Conservation (phyloP, 1,140 invertebrate genomes). For the Drosophila setifemur region DNA sequence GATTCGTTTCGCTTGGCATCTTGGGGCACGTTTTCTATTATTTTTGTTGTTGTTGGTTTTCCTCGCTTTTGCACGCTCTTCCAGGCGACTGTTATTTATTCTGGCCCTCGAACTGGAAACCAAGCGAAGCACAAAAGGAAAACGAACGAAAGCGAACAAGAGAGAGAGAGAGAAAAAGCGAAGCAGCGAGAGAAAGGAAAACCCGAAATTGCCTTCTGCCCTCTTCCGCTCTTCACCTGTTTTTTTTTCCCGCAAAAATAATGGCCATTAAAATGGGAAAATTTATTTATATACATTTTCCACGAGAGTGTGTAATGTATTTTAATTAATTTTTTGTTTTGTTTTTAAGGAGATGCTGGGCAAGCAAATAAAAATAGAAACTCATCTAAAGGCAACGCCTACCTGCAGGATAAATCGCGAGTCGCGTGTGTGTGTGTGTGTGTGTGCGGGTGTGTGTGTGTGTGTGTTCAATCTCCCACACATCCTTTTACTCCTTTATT, state of each 20-base stretch:
- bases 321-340: too few species aligned
- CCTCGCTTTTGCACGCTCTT: conserved; percentile 27
- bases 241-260: neutral
- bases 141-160: neutral
- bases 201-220: neutral
- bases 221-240: too few species aligned
- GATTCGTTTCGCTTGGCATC: conserved; percentile 9
- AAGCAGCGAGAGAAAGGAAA: neutral
- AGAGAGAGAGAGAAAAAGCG: neutral
- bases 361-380: too few species aligned
- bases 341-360: too few species aligned
- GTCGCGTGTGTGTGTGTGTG: neutral
- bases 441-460: neutral
- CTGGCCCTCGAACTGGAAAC: conserved; percentile 37
- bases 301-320: too few species aligned
- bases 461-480: neutral
- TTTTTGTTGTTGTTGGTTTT: conserved; percentile 13
- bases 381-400: too few species aligned
- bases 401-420: neutral
- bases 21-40: conserved; percentile 14
- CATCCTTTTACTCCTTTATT: neutral
- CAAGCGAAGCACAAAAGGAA: conserved; percentile 4
- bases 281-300: conserved; percentile 12
- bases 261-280: too few species aligned
- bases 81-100: conserved; percentile 35